Percentiles rank a stretch among this genome's conserved stretches.
These are phyloP conservation scores for Andrena bicolor DNA, from an alignment of 2,888 invertebrate genomes.

Conservation along the genomic window DNA sequence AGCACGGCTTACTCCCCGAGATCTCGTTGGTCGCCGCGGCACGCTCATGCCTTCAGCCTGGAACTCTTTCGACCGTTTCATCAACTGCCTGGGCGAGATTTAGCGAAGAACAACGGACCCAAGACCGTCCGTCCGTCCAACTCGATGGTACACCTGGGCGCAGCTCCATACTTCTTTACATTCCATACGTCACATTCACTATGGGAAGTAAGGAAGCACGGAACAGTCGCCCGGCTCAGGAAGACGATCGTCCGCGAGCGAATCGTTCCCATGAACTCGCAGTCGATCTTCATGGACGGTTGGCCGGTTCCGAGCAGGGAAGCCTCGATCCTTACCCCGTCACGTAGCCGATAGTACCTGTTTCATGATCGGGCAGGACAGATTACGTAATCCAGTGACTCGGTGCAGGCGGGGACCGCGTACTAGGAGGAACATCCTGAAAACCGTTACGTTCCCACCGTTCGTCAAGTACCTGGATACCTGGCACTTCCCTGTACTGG, in stretches of 20 bases:
- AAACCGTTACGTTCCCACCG: constrained; percentile 26
- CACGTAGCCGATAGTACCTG: background rate
- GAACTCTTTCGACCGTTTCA: constrained; percentile 15
- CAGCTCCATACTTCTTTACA: constrained; percentile 98
- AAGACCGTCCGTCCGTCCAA: background rate
- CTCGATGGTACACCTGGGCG: constrained; percentile 76
- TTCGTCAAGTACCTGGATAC: constrained; percentile 38
- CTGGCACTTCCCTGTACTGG: constrained; percentile 30
- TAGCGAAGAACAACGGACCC: constrained; percentile 14
- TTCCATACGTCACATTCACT: constrained; percentile 95
- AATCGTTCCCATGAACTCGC: background rate
- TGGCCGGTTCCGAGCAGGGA: constrained; percentile 16
- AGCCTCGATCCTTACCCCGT: constrained; percentile 5
- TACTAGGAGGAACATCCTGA: constrained; percentile 1
- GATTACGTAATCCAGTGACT: constrained; percentile 57
- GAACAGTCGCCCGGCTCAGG: constrained; percentile 89
- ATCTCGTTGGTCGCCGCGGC: background rate
- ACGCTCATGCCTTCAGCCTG: background rate
- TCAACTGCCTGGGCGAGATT: constrained; percentile 21
- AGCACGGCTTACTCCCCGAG: constrained; percentile 6
- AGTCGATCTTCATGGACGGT: constrained; percentile 10
- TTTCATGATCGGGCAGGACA: constrained; percentile 1
- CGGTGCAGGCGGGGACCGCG: background rate
- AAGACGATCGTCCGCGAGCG: background rate
- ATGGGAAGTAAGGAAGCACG: constrained; percentile 99